Percentiles rank a stretch among this genome's conserved stretches.
phyloP scores from a whole-genome alignment of 2,888 invertebrate species.

The Perithous albicinctus region DNA sequence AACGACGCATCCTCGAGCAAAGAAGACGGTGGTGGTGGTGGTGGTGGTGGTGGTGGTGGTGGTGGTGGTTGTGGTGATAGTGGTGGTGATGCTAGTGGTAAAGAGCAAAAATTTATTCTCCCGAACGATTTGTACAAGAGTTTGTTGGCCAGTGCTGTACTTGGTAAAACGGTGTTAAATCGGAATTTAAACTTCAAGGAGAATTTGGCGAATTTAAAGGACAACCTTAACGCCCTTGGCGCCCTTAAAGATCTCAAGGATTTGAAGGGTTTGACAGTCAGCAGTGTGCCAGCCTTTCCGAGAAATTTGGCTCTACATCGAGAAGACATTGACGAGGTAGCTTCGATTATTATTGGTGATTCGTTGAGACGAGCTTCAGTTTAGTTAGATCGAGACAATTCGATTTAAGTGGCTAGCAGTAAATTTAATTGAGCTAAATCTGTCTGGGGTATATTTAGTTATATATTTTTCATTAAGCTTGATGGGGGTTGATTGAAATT shows the following conservation, averaged over 20 bases:
- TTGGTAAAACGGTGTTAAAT: conserved; percentile 85
- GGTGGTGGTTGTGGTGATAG: conserved; percentile 45
- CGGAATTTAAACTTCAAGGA: conserved; percentile 82
- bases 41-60: conserved; percentile 42
- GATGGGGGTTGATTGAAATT: too few species aligned
- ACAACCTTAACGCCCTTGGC: conserved; percentile 81
- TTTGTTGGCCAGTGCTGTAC: conserved; percentile 90
- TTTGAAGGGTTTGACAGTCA: conserved; percentile 82
- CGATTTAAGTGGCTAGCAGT: not conserved
- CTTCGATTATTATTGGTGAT: conserved; percentile 4
- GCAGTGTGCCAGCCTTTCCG: conserved; percentile 84
- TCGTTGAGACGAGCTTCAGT: too few species aligned
- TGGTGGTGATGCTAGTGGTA: conserved; percentile 32
- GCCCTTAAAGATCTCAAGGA: conserved; percentile 83
- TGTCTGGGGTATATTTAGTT: too few species aligned
- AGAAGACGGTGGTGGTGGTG: conserved; percentile 71
- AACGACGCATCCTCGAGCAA: conserved; percentile 79
- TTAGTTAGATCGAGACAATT: not conserved
- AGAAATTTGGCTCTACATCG: conserved; percentile 83
- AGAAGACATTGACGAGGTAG: conserved; percentile 83
- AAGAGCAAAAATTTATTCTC: conserved; percentile 86
- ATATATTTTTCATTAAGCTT: too few species aligned
- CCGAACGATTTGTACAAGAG: conserved; percentile 93
- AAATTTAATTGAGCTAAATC: not conserved
- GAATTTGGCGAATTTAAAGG: conserved; percentile 81